A percentile compares a stretch with the other conserved stretches of the same genome.
Conservation (phyloP, 2,888 invertebrate genomes). For the Glomeris marginata region DNA sequence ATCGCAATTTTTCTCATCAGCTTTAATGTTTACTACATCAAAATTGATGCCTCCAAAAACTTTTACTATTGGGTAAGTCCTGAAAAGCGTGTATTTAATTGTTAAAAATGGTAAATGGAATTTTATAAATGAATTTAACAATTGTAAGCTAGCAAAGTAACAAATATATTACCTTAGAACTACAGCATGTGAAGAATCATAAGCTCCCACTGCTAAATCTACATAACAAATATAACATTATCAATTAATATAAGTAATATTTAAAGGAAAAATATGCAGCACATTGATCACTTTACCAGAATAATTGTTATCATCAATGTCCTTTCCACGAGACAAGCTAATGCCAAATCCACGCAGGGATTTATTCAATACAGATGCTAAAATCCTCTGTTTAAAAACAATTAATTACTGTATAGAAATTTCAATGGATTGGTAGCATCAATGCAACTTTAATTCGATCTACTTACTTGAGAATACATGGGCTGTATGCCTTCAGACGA, state of each 20-base stretch:
- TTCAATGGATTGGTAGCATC: background rate
- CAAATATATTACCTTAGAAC: conserved; percentile 33
- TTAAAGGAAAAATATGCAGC: background rate
- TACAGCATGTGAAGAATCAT: conserved; percentile 40
- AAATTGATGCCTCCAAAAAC: conserved; percentile 6
- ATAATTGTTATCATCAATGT: conserved; percentile 44
- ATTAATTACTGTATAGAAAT: background rate
- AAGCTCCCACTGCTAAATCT: conserved; percentile 36
- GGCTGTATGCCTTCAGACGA: conserved; percentile 32
- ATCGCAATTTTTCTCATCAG: conserved; percentile 3
- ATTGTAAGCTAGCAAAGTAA: background rate
- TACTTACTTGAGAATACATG: conserved; percentile 49
- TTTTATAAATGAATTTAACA: no score
- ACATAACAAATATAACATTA: conserved; percentile 18
- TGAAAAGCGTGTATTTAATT: background rate
- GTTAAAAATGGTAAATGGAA: no score
- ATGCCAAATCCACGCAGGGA: conserved; percentile 41
- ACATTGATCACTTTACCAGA: conserved; percentile 34
- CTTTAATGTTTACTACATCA: conserved; percentile 3
- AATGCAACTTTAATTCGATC: background rate
- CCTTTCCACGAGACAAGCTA: conserved; percentile 42
- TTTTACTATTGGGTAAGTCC: conserved; percentile 6
- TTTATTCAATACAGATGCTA: conserved; percentile 29
- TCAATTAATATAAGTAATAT: conserved; percentile 2
- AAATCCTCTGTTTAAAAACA: conserved; percentile 35